Evolutionary conservation across 2,113 vertebrate species (phyloP), one percentile per base, ranked within the genome.

Genomic region (Beaufortia kweichowensis): DNA sequence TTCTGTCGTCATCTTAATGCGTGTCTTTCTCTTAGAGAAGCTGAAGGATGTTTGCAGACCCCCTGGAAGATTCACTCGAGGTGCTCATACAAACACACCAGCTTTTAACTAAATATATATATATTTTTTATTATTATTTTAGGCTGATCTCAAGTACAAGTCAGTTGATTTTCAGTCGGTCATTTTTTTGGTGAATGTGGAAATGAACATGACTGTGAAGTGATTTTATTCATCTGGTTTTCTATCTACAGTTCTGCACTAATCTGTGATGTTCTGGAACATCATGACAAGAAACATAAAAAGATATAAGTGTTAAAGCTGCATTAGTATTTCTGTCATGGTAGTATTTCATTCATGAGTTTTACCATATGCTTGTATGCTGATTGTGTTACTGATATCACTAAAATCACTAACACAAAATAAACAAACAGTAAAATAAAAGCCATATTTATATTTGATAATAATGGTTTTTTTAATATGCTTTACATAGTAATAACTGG

Each of bases 11-110:
- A 29, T 57, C 24, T 63, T 78, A 60, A 81, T 33, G 15, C 2
- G 21, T 74, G 31, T 81, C 21, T 78, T 78, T 75, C 46, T 82
- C 64, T 46, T 56, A 82, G 80, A 82, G 80, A 82, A 68, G 76
- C 64, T 75, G 80, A 78, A 75, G 80, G 64, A 5, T 3, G 39
- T 15, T 0, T 78, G 76, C 2, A 6, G 46, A 23, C 1, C 17
- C 26, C 64, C 80, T 1, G 17, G 68, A 12, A 39, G 57, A 50
- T 3, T 48, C 11, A 2, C 17, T 28, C 12, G 17, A 82, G 80
- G 80, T 82, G 14, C 1, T 75, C 23, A 6, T 26, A n/a, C 64
- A 19, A 24, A 4, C 39, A 14, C 35, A 10, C 17, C 19, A n/a
- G n/a, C n/a, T n/a, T n/a, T n/a, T n/a, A n/a, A n/a, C n/a, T n/a